These are phyloP conservation scores for Pyrocoelia pectoralis DNA, from an alignment of 2,888 invertebrate genomes.

Conservation along the genomic window DNA sequence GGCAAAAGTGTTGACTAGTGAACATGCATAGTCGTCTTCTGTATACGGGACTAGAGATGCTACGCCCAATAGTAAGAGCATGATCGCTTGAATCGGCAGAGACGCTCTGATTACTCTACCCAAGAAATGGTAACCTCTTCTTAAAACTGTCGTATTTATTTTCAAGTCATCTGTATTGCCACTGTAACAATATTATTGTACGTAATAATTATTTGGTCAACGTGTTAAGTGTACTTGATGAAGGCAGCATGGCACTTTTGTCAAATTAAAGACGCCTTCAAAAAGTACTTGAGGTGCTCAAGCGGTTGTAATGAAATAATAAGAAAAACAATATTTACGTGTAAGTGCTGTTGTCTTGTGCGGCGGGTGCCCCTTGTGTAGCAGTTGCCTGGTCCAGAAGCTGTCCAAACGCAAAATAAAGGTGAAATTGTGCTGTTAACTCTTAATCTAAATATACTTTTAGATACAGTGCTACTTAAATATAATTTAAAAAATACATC, in stretches of 20 bases:
- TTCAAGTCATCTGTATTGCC: constrained; percentile 62
- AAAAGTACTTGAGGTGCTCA: not conserved
- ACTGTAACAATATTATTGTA: constrained; percentile 51
- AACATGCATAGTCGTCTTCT: constrained; percentile 85
- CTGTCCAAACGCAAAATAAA: constrained; percentile 71
- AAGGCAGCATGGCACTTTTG: too few species aligned
- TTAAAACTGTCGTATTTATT: constrained; percentile 71
- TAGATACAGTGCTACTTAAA: constrained; percentile 48
- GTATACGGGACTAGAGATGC: constrained; percentile 91
- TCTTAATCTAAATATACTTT: constrained; percentile 42
- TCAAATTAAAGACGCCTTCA: too few species aligned
- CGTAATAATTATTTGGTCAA: too few species aligned
- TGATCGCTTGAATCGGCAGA: constrained; percentile 92
- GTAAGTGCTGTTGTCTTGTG: constrained; percentile 64
- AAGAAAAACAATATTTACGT: constrained; percentile 68
- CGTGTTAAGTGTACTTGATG: too few species aligned
- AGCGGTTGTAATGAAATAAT: constrained; percentile 1
- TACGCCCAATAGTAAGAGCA: constrained; percentile 90
- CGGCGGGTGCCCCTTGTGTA: constrained; percentile 64
- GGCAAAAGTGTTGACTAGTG: constrained; percentile 83
- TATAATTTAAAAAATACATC: constrained; percentile 31
- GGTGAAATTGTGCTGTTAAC: constrained; percentile 56
- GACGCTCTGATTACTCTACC: constrained; percentile 91
- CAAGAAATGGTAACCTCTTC: constrained; percentile 83
- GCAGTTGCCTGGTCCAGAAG: constrained; percentile 73